Percentiles rank a stretch among this genome's conserved stretches.
Evolutionary conservation across 2,888 invertebrate species (phyloP).

Genomic region (Acanthosepion lycidas): DNA sequence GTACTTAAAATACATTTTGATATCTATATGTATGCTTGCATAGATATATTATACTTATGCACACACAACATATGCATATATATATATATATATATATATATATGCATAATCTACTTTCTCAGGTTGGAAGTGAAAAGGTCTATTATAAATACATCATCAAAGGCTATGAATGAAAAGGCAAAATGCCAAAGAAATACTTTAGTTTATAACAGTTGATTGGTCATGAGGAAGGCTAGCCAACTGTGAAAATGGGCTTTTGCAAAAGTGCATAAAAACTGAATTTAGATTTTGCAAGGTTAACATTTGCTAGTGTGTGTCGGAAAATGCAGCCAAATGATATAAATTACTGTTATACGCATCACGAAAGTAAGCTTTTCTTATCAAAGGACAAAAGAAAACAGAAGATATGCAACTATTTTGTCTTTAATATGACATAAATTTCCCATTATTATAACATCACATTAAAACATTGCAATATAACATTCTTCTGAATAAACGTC

Average conservation of each 20-base stretch:
- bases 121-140: background rate
- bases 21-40: background rate
- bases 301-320: background rate
- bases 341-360: background rate
- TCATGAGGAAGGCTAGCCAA: background rate
- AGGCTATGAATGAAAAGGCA: slow-evolving; percentile 20
- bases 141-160: background rate
- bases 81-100: background rate
- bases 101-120: background rate
- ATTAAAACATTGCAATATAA: background rate
- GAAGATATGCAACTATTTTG: background rate
- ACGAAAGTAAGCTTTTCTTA: background rate
- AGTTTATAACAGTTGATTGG: slow-evolving; percentile 11
- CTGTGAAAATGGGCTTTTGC: background rate
- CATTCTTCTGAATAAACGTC: background rate
- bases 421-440: background rate
- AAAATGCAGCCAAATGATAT: background rate
- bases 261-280: slow-evolving; percentile 11
- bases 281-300: background rate
- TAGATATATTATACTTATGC: background rate
- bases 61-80: background rate
- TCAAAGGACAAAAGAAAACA: background rate
- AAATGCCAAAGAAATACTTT: background rate
- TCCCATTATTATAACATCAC: background rate
- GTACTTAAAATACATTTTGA: no score